A percentile compares a stretch with the other conserved stretches of the same genome.
phyloP scores from a whole-genome alignment of 2,888 invertebrate genomes.

The Lycia hirtaria region DNA sequence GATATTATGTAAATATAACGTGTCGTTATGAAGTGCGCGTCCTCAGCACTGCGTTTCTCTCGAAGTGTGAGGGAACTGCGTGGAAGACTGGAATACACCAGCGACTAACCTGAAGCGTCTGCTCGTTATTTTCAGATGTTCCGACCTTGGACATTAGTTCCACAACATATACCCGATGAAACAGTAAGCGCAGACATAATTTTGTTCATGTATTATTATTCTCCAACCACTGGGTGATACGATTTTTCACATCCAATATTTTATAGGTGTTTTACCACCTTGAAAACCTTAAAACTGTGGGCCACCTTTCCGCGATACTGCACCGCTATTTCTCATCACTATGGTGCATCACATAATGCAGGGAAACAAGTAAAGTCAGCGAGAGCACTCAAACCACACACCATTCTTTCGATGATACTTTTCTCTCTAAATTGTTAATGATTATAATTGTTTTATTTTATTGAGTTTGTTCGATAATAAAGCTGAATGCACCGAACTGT shows the following conservation, averaged over 20 bases:
- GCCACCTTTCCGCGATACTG: constrained; percentile 58
- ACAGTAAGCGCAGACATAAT: constrained; percentile 82
- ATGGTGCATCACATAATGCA: constrained; percentile 38
- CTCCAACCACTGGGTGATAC: constrained; percentile 76
- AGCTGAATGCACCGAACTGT: constrained; percentile 82
- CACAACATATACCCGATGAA: constrained; percentile 81
- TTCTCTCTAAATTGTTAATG: constrained; percentile 70
- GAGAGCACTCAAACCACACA: constrained; percentile 71
- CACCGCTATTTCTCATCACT: constrained; percentile 52
- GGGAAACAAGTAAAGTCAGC: constrained; percentile 47
- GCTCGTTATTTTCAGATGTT: constrained; percentile 84
- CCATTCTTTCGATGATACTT: constrained; percentile 60
- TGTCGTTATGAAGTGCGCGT: constrained; percentile 2
- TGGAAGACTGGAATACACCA: constrained; percentile 68
- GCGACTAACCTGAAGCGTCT: constrained; percentile 77
- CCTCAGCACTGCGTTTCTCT: constrained; percentile 21
- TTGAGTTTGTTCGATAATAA: constrained; percentile 75
- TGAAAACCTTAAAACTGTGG: constrained; percentile 54
- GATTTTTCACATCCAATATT: constrained; percentile 57
- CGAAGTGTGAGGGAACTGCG: constrained; percentile 45
- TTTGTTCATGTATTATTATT: constrained; percentile 81
- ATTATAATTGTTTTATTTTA: constrained; percentile 64
- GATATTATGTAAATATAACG: neutral
- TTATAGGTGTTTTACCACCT: constrained; percentile 57
- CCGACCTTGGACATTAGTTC: constrained; percentile 83